Evolutionary conservation across 2,113 vertebrate genomes (phyloP).

Genomic region (Amphiprion ocellaris): DNA sequence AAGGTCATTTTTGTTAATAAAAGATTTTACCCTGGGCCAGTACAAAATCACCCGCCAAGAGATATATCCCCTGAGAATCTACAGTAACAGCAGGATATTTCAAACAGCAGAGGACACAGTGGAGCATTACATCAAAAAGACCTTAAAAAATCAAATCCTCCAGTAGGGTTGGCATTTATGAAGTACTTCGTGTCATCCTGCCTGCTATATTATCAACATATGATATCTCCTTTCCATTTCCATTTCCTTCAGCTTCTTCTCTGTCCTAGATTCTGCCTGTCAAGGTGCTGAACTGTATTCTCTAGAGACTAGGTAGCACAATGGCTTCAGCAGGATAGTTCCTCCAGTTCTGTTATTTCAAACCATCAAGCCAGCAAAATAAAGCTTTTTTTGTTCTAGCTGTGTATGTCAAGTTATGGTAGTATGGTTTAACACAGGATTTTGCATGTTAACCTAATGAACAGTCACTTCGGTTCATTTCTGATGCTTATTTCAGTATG

Average conservation of each 20-base stretch:
- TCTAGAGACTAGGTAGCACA: background rate
- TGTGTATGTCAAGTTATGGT: too few species aligned
- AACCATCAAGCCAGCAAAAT: too few species aligned
- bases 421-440: too few species aligned
- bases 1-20: background rate
- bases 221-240: constrained; percentile 3
- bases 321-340: background rate
- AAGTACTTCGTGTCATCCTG: constrained; percentile 1
- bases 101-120: background rate
- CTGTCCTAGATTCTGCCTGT: background rate
- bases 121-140: constrained; percentile 6
- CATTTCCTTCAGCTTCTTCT: constrained; percentile 1
- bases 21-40: background rate
- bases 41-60: constrained; percentile 19
- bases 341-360: background rate
- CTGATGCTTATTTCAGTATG: too few species aligned
- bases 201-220: constrained; percentile 19
- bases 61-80: background rate
- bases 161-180: constrained; percentile 13
- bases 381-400: too few species aligned
- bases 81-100: background rate
- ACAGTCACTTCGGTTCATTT: too few species aligned
- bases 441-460: too few species aligned
- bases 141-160: constrained; percentile 35
- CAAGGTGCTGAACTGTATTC: background rate